Evolutionary conservation across 1,140 invertebrate genomes (phyloP).

Genomic region (Drosophila orena): DNA sequence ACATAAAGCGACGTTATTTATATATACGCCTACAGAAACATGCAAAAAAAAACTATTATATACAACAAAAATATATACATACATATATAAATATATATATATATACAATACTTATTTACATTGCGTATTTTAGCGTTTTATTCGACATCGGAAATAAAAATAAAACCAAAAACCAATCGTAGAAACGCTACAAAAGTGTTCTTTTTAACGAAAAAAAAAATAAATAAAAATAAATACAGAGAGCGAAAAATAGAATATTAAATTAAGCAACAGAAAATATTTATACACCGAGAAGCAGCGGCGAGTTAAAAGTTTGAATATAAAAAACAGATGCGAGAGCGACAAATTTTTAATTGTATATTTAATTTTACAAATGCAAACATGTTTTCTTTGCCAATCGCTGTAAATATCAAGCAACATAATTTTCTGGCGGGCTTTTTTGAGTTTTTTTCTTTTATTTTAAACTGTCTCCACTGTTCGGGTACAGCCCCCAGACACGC

Average conservation of each 20-base stretch:
- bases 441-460: neutral
- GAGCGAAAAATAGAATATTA: constrained; percentile 27
- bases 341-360: constrained; percentile 25
- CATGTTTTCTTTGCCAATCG: constrained; percentile 48
- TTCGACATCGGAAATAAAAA: constrained; percentile 52
- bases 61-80: constrained; percentile 56
- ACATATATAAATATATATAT: constrained; percentile 54
- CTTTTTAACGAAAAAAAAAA: constrained; percentile 60
- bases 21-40: constrained; percentile 64
- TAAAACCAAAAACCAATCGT: constrained; percentile 35
- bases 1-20: constrained; percentile 65
- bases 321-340: constrained; percentile 4
- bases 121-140: constrained; percentile 77
- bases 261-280: constrained; percentile 54
- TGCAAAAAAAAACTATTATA: constrained; percentile 63
- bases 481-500: constrained; percentile 10
- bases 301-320: constrained; percentile 60
- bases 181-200: constrained; percentile 63
- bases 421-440: constrained; percentile 14
- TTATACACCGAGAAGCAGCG: constrained; percentile 59
- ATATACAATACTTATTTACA: constrained; percentile 71
- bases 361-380: constrained; percentile 45
- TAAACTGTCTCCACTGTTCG: constrained; percentile 10
- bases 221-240: constrained; percentile 25
- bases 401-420: constrained; percentile 68